Conservation (phyloP, 1,140 invertebrate species). For the Scaptomyza montana region DNA sequence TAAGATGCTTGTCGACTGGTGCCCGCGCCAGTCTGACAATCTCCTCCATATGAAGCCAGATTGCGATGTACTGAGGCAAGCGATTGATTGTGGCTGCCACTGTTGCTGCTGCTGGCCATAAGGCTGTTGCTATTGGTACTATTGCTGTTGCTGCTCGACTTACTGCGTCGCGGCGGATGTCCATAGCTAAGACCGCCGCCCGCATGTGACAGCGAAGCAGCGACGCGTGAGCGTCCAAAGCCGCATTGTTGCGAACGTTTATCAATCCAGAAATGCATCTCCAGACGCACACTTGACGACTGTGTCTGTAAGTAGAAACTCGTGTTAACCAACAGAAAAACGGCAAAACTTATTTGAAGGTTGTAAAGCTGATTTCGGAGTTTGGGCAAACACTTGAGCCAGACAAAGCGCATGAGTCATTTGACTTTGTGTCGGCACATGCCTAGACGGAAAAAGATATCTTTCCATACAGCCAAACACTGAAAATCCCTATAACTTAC, state of each 20-base stretch:
- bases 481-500: background rate
- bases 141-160: slow-evolving; percentile 52
- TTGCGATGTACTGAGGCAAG: slow-evolving; percentile 57
- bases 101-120: slow-evolving; percentile 27
- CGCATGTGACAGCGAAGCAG: slow-evolving; percentile 77
- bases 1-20: slow-evolving; percentile 62
- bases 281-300: slow-evolving; percentile 24
- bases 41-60: slow-evolving; percentile 51
- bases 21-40: slow-evolving; percentile 53
- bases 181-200: slow-evolving; percentile 79
- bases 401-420: slow-evolving; percentile 74
- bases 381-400: slow-evolving; percentile 37
- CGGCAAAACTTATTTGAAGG: slow-evolving; percentile 63
- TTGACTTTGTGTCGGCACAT: slow-evolving; percentile 61
- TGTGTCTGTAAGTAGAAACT: slow-evolving; percentile 24
- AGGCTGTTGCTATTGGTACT: slow-evolving; percentile 13
- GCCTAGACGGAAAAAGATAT: slow-evolving; percentile 54
- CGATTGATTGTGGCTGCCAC: slow-evolving; percentile 39
- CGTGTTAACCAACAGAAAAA: slow-evolving; percentile 20
- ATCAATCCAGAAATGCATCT: slow-evolving; percentile 90
- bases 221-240: slow-evolving; percentile 85
- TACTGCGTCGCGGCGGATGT: slow-evolving; percentile 75
- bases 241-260: slow-evolving; percentile 88
- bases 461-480: slow-evolving; percentile 1
- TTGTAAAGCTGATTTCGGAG: slow-evolving; percentile 5